Percentiles rank a stretch among this genome's conserved stretches.
These are phyloP conservation scores for Vombatus ursinus DNA, from an alignment of 2,113 vertebrate genomes.

Conservation along the genomic window DNA sequence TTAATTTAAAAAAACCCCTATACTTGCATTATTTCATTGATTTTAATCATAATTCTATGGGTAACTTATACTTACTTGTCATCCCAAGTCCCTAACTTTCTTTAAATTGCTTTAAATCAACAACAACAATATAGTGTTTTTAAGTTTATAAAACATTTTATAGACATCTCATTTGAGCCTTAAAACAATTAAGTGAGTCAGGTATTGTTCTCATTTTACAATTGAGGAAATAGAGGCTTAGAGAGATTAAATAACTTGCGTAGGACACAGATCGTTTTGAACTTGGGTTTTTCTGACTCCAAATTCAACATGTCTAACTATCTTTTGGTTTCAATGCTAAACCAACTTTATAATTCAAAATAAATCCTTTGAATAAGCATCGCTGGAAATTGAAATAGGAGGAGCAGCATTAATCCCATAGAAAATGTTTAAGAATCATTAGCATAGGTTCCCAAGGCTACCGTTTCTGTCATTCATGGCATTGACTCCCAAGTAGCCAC, in stretches of 20 bases:
- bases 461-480: background rate
- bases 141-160: too few species aligned
- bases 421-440: background rate
- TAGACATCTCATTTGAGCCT: too few species aligned
- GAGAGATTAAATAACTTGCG: background rate
- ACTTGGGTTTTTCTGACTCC: background rate
- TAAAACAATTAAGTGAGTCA: too few species aligned
- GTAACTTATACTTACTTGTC: background rate
- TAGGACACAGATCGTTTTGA: background rate
- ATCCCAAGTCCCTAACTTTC: constrained; percentile 34
- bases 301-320: background rate
- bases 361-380: background rate
- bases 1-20: too few species aligned
- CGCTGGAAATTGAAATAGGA: background rate
- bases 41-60: too few species aligned
- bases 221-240: background rate
- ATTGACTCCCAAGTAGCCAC: background rate
- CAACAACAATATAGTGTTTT: too few species aligned
- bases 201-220: background rate
- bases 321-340: background rate
- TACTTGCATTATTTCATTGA: too few species aligned
- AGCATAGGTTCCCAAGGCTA: background rate
- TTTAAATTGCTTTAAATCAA: constrained; percentile 2
- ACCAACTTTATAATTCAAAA: background rate
- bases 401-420: background rate